These are phyloP conservation scores for Opisthograptis luteolata DNA, from an alignment of 2,888 invertebrate species.

Conservation along the genomic window DNA sequence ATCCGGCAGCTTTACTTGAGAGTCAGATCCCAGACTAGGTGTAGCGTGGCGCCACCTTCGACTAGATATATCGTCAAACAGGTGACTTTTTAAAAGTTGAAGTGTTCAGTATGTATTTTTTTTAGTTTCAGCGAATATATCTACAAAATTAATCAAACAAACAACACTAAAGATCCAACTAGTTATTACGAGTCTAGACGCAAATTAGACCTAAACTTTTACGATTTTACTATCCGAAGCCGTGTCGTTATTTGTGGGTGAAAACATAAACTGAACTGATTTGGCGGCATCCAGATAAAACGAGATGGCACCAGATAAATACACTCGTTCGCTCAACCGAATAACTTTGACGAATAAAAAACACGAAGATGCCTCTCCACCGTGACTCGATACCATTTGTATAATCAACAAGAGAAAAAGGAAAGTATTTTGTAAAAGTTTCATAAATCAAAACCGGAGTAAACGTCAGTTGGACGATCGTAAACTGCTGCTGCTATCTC, in stretches of 20 bases:
- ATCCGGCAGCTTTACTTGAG: too few relatives aligned
- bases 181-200: conserved; percentile 45
- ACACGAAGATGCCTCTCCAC: conserved; percentile 26
- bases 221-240: conserved; percentile 49
- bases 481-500: conserved; percentile 51
- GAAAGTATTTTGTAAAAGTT: conserved; percentile 46
- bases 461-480: conserved; percentile 68
- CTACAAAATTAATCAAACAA: conserved; percentile 25
- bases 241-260: conserved; percentile 42
- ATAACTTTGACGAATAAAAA: conserved; percentile 47
- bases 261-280: conserved; percentile 58
- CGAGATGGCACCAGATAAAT: conserved; percentile 24
- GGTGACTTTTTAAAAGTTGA: too few relatives aligned
- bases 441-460: conserved; percentile 69
- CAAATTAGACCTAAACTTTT: conserved; percentile 55
- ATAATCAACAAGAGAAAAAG: conserved; percentile 61
- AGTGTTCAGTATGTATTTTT: too few relatives aligned
- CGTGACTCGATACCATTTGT: conserved; percentile 42
- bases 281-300: conserved; percentile 49
- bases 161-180: conserved; percentile 36
- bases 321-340: conserved; percentile 8
- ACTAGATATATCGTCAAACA: too few relatives aligned
- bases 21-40: too few relatives aligned
- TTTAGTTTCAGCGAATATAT: conserved; percentile 13
- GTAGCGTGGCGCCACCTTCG: too few relatives aligned